A percentile compares a stretch with the other conserved stretches of the same genome.
Evolutionary conservation across 2,888 invertebrate species (phyloP).

Genomic region (Idaea biselata): DNA sequence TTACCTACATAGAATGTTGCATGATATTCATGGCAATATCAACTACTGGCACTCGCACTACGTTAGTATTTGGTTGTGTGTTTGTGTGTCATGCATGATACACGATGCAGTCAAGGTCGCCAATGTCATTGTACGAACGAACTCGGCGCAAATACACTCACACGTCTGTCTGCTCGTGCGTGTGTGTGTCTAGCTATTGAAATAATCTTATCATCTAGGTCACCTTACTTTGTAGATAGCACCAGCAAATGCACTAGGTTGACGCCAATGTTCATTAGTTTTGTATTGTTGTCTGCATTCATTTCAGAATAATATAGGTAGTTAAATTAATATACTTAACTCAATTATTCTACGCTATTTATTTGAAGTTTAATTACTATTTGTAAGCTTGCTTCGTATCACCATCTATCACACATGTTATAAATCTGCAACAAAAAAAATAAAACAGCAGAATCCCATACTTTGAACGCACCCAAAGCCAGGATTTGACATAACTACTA

Average conservation of each 20-base stretch:
- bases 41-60: constrained; percentile 15
- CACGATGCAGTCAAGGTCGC: constrained; percentile 77
- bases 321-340: too few species aligned
- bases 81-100: constrained; percentile 51
- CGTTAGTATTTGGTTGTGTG: constrained; percentile 28
- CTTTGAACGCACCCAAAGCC: too few species aligned
- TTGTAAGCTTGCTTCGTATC: too few species aligned
- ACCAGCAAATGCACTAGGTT: constrained; percentile 38
- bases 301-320: not conserved
- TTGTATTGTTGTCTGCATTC: not conserved
- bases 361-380: too few species aligned
- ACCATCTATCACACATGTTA: too few species aligned
- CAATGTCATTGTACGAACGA: constrained; percentile 77
- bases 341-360: too few species aligned
- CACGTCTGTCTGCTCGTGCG: constrained; percentile 37
- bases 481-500: too few species aligned
- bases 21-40: not conserved
- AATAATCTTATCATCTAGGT: constrained; percentile 80
- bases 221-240: constrained; percentile 78
- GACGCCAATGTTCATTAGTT: not conserved
- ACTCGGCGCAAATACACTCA: constrained; percentile 63
- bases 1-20: constrained; percentile 30
- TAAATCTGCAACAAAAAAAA: too few species aligned
- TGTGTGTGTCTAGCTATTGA: constrained; percentile 58
- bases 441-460: too few species aligned